phyloP scores from a whole-genome alignment of 2,888 invertebrate species.

The Amblyteles armatorius region DNA sequence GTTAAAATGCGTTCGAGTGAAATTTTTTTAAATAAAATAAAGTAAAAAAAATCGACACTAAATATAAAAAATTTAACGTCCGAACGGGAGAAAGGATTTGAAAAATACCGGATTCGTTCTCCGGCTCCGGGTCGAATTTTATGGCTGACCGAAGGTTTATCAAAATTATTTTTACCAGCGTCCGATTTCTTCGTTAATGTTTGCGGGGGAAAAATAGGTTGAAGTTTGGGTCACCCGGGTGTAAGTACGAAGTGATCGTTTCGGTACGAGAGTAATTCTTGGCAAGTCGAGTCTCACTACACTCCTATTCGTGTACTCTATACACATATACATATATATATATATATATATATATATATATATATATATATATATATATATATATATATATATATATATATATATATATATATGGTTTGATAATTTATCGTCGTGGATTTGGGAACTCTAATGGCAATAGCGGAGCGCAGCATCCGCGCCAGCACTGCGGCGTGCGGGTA shows the following conservation, averaged over 20 bases:
- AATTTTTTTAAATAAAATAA: background rate
- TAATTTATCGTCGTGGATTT: constrained; percentile 72
- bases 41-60: background rate
- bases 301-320: constrained; percentile 8
- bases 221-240: background rate
- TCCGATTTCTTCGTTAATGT: constrained; percentile 5
- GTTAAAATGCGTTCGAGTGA: constrained; percentile 54
- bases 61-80: constrained; percentile 1
- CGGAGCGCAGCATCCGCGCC: constrained; percentile 65
- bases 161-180: background rate
- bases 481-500: constrained; percentile 61
- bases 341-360: constrained; percentile 41
- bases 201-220: constrained; percentile 27
- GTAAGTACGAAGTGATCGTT: constrained; percentile 56
- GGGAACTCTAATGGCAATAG: constrained; percentile 71
- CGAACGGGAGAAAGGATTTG: constrained; percentile 15
- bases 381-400: constrained; percentile 27
- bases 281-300: constrained; percentile 62
- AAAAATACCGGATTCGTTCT: background rate
- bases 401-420: constrained; percentile 54
- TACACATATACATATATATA: constrained; percentile 3
- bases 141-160: background rate
- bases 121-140: background rate
- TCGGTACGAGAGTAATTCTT: constrained; percentile 63
- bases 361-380: constrained; percentile 13